Conservation (phyloP, 2,797 vertebrate genomes). For the Spondyliosoma cantharus region DNA sequence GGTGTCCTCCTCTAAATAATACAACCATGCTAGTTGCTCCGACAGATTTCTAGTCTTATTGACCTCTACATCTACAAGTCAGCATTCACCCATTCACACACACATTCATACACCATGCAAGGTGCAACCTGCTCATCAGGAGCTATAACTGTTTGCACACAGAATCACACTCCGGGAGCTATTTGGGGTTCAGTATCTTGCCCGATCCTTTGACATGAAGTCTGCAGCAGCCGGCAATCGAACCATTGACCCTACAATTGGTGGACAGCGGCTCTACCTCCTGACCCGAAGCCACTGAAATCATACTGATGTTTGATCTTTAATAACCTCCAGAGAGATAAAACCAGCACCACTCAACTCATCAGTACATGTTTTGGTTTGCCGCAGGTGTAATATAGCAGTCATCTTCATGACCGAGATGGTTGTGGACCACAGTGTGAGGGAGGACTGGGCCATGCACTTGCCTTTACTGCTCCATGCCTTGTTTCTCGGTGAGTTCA, state of each 20-base stretch:
- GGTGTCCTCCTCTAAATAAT: too few species aligned
- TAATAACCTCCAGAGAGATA: neutral
- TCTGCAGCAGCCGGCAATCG: too few species aligned
- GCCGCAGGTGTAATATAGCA: constrained; percentile 93
- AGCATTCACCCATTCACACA: too few species aligned
- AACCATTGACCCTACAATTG: too few species aligned
- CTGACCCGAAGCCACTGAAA: too few species aligned
- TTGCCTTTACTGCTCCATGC: constrained; percentile 94
- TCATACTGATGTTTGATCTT: neutral
- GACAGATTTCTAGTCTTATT: neutral
- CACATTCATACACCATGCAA: too few species aligned
- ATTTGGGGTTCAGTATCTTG: too few species aligned
- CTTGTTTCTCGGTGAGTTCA: constrained; percentile 92
- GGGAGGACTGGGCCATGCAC: constrained; percentile 98
- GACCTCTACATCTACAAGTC: neutral
- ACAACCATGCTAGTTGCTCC: neutral
- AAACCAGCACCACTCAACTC: neutral
- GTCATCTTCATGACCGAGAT: constrained; percentile 99
- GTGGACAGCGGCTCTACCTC: too few species aligned
- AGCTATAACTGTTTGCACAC: too few species aligned
- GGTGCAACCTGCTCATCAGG: too few species aligned
- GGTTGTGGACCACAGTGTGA: constrained; percentile 98
- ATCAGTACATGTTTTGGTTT: constrained; percentile 17
- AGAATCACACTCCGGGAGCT: too few species aligned
- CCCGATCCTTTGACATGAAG: too few species aligned